Evolutionary conservation across 2,797 vertebrate genomes (phyloP), one percentile per base, ranked within the genome.

Genomic region (Podarcis lilfordi): DNA sequence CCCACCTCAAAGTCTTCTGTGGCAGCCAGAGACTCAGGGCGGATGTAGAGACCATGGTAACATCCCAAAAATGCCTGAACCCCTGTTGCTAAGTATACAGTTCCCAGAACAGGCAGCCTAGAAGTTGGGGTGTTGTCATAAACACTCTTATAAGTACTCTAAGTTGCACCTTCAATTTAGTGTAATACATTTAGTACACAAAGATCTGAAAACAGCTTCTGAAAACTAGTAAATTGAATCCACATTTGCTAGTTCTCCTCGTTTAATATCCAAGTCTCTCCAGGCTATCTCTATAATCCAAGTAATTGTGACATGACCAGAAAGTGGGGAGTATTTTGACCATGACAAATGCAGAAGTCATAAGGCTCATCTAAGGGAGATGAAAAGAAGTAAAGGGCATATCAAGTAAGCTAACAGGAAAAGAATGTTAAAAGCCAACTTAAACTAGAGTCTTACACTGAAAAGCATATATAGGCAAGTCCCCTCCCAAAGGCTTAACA

Each of bases 401-500:
- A 69, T 21, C 25, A 83, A 43, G 29, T 76, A 11, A 82, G 55
- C 50, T 61, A 80, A 35, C 1, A 11, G n/a, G 45, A 9, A 21
- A 29, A 23, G 43, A 75, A 40, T 61, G 13, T 55, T 55, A 35
- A 27, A 37, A 8, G 3, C 10, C 29, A 77, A 19, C 37, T 64
- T 86, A 66, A 85, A 68, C 29, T 35, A 68, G 10, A 10, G 29
- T 69, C 10, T 55, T 71, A 50, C n/a, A 15, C 6, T 3, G 11
- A 37, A 86, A 68, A 35, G n/a, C 35, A 84, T 32, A 43, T 27
- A 77, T 76, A 45, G 40, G 43, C 64, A 23, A 32, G 1, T 23
- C 35, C 32, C 11, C 5, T 15, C 9, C 4, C 61, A 68, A 13
- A 35, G 50, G 87, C 87, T 85, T 93, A 87, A 90, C 75, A 32